A percentile compares a stretch with the other conserved stretches of the same genome.
phyloP scores from a whole-genome alignment of 2,113 vertebrate genomes.

The rabbit (Oryctolagus cuniculus) region mOryCun1.1 NC_091435.1:101111501-101112000 shows the following conservation, averaged over 20 bases:
- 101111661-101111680: conserved; percentile 39
- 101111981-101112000: neutral
- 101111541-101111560: neutral
- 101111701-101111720: conserved; percentile 8
- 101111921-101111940: neutral
- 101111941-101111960: neutral
- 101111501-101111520: neutral
- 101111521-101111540: neutral
- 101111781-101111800: conserved; percentile 55
- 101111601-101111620: conserved; percentile 36
- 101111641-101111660: conserved; percentile 37
- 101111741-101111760: conserved; percentile 9
- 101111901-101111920: neutral
- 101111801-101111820: conserved; percentile 12
- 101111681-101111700: conserved; percentile 40
- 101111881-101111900: conserved; percentile 28
- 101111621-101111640: neutral
- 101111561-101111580: neutral
- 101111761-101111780: conserved; percentile 52
- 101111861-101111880: conserved; percentile 24
- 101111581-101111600: neutral
- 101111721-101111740: conserved; percentile 37
- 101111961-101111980: neutral
- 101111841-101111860: conserved; percentile 37
- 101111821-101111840: neutral